Base-by-base conservation (phyloP, 2,113 vertebrate genomes). In the Hoplias malabaricus region DNA sequence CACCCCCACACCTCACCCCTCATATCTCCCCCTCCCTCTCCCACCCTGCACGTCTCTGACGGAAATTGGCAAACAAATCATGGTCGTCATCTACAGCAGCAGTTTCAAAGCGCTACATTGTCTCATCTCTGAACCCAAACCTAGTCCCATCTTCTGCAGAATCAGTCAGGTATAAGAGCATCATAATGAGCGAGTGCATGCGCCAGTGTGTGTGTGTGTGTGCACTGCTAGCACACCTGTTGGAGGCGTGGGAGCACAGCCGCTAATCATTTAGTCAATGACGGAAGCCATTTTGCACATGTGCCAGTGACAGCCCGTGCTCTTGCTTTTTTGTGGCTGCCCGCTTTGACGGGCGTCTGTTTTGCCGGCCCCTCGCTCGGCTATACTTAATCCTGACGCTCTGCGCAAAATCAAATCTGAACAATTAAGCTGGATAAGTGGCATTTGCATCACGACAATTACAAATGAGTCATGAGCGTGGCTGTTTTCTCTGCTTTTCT, bases 261-360 rank as follows among this genome's bases (percentile, higher is more conserved):
- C 78, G 50, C 53, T 72, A 78, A 80, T 74, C 57, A 61, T 63
- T 68, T 53, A 69, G 69, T 69, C 62, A 78, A 82, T 61, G 80
- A 73, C 50, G 46, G 33, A 42, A 48, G 66, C 43, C 50, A 57
- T 75, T 74, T 48, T 65, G 21, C 57, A 68, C 40, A 2, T 2
- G n/a, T 21, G 46, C 31, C 27, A 61, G 21, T 50, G 75, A 62
- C 74, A 73, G 75, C 31, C 62, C 14, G 9, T 62, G 38, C 11
- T 14, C 34, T 25, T n/a, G 23, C 38, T 77, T 56, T 54, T 40
- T 36, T 13, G 56, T 77, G 40, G 56, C 62, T 12, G 19, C 46
- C 61, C 46, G 3, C 29, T 62, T 69, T 73, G 69, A 82, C 42
- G 78, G 80, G 40, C 80, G 68, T 59, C 68, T 73, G 69, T 69